Percentiles rank a stretch among this genome's conserved stretches.
Evolutionary conservation across 2,797 vertebrate species (phyloP).

Genomic region (Rhadinocentrus ornatus): DNA sequence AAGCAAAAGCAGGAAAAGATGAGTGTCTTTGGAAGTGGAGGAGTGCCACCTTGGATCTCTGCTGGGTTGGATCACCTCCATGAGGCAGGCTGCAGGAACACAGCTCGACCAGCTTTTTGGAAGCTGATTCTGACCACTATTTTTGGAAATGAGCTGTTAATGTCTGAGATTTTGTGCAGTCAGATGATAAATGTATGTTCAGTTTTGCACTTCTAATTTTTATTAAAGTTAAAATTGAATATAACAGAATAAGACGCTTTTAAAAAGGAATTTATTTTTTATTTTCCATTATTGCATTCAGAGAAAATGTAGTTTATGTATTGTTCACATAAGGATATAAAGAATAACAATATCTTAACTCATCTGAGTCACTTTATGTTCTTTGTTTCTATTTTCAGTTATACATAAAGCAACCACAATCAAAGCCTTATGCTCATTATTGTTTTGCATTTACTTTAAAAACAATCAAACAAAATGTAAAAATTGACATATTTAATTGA

Average conservation of each 20-base stretch:
- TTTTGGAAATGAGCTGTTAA: conserved; percentile 20
- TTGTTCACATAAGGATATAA: neutral
- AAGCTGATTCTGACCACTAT: conserved; percentile 32
- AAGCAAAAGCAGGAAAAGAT: conserved; percentile 40
- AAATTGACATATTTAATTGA: too few relatives aligned
- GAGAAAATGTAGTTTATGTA: too few relatives aligned
- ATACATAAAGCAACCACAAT: neutral
- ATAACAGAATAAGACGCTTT: neutral
- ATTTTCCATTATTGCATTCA: neutral
- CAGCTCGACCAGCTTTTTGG: conserved; percentile 10
- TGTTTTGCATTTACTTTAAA: neutral
- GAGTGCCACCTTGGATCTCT: conserved; percentile 54
- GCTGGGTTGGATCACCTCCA: conserved; percentile 51
- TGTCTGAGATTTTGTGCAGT: conserved; percentile 11
- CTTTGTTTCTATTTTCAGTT: too few relatives aligned
- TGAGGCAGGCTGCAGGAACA: conserved; percentile 37
- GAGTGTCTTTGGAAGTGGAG: conserved; percentile 57
- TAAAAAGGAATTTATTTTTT: neutral
- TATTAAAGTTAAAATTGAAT: neutral
- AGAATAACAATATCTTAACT: neutral
- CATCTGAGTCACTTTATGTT: neutral
- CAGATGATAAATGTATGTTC: neutral
- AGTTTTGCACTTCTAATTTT: conserved; percentile 1
- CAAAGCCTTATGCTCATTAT: neutral
- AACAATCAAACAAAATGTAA: neutral